Percentiles rank a stretch among this genome's conserved stretches.
These are phyloP conservation scores for Spea multiplicata DNA, from an alignment of 2,113 vertebrate species.

Conservation along the genomic window DNA sequence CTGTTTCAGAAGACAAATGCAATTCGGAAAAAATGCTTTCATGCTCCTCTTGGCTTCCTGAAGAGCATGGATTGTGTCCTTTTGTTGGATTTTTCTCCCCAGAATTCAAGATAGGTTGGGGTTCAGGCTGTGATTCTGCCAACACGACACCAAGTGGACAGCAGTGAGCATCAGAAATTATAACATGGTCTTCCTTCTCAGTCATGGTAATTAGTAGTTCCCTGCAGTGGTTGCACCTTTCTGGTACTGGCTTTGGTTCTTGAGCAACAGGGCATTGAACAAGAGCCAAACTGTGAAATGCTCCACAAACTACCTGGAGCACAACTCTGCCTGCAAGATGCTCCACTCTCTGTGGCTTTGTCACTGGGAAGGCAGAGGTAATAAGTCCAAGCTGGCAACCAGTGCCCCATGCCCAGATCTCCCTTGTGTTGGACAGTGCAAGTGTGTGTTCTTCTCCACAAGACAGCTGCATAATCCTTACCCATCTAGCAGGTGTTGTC, in stretches of 20 bases:
- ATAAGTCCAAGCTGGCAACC: conserved; percentile 87
- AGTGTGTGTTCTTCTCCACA: conserved; percentile 89
- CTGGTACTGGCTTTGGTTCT: conserved; percentile 75
- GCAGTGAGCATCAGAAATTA: conserved; percentile 94
- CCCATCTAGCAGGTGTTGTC: conserved; percentile 62
- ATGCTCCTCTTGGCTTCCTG: conserved; percentile 43
- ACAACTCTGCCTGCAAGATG: conserved; percentile 83
- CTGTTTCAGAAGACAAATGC: conserved; percentile 39
- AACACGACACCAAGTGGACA: conserved; percentile 81
- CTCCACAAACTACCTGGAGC: conserved; percentile 89
- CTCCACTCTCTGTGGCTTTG: conserved; percentile 87
- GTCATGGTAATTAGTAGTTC: conserved; percentile 96
- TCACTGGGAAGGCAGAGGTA: conserved; percentile 73
- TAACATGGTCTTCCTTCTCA: conserved; percentile 96
- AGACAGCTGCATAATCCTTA: conserved; percentile 81
- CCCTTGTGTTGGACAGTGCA: conserved; percentile 79
- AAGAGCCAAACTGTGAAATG: conserved; percentile 86
- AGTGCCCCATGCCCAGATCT: conserved; percentile 95
- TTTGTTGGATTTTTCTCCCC: conserved; percentile 34
- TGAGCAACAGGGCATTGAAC: conserved; percentile 80
- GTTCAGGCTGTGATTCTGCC: conserved; percentile 62
- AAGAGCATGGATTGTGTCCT: conserved; percentile 50
- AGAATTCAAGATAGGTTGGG: conserved; percentile 33
- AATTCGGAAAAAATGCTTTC: conserved; percentile 31
- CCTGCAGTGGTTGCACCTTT: conserved; percentile 90